Conservation (phyloP, 1,140 invertebrate genomes). For the Drepana arcuata region DNA sequence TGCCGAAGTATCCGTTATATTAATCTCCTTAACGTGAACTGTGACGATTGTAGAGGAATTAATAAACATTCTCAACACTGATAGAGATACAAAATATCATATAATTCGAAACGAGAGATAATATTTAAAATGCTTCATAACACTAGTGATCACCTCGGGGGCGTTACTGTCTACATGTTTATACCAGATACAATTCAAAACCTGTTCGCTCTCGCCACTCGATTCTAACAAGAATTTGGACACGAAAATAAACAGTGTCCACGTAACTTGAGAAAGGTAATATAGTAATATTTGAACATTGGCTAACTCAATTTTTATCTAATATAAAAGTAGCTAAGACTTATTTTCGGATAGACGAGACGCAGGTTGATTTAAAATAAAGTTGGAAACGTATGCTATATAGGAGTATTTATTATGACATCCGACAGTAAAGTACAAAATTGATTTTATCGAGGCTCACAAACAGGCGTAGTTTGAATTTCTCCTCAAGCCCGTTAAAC, state of each 20-base stretch:
- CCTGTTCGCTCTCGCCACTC: slow-evolving; percentile 49
- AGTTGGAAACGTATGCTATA: slow-evolving; percentile 46
- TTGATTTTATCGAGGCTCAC: slow-evolving; percentile 55
- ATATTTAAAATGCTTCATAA: slow-evolving; percentile 32
- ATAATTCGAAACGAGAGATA: slow-evolving; percentile 21
- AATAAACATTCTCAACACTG: slow-evolving; percentile 18
- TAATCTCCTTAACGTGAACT: slow-evolving; percentile 7
- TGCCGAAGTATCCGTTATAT: neutral
- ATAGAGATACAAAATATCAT: slow-evolving; percentile 28
- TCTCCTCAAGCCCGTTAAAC: slow-evolving; percentile 19
- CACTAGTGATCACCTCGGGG: slow-evolving; percentile 43
- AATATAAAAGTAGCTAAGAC: slow-evolving; percentile 35
- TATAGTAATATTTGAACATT: slow-evolving; percentile 31
- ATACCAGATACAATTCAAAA: slow-evolving; percentile 57
- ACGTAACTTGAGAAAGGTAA: slow-evolving; percentile 63
- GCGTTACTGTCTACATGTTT: slow-evolving; percentile 63
- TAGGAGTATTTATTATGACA: slow-evolving; percentile 66
- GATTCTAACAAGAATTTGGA: slow-evolving; percentile 68
- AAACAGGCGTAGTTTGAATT: slow-evolving; percentile 45
- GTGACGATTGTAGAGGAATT: slow-evolving; percentile 7
- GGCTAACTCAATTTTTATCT: slow-evolving; percentile 32
- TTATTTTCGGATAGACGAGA: slow-evolving; percentile 33
- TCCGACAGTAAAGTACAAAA: slow-evolving; percentile 63
- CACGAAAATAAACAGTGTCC: slow-evolving; percentile 69
- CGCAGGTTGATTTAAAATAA: slow-evolving; percentile 35